A percentile compares a stretch with the other conserved stretches of the same genome.
Conservation (phyloP, 2,797 vertebrate genomes). For the Phrynocephalus vlangalii region DNA sequence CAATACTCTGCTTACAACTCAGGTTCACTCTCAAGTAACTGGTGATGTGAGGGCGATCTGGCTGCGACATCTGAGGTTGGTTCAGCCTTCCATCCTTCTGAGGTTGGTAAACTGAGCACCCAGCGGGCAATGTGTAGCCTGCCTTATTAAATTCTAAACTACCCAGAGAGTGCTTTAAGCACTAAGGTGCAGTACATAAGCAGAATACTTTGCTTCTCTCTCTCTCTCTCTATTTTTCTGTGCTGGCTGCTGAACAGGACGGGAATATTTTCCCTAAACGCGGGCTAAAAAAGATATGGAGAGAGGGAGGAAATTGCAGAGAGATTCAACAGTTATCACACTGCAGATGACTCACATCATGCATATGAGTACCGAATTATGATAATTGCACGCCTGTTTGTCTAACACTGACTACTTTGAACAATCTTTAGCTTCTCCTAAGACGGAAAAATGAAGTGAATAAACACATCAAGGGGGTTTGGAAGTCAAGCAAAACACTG, state of each 20-base stretch:
- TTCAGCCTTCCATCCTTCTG: too few species aligned
- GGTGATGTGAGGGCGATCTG: too few species aligned
- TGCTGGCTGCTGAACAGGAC: neutral
- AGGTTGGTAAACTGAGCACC: too few species aligned
- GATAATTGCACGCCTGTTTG: conserved; percentile 26
- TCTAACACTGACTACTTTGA: conserved; percentile 25
- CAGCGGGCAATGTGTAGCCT: too few species aligned
- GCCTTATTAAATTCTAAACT: too few species aligned
- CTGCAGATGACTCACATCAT: conserved; percentile 18
- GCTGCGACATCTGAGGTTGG: too few species aligned
- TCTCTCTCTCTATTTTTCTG: neutral
- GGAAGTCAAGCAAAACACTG: conserved; percentile 11
- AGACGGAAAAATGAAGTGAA: conserved; percentile 21
- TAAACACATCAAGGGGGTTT: conserved; percentile 19
- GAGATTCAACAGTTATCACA: neutral
- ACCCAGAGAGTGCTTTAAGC: too few species aligned
- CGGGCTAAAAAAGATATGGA: neutral
- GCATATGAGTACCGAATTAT: conserved; percentile 9
- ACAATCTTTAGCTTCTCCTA: conserved; percentile 16
- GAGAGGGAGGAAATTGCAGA: neutral
- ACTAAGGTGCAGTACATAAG: too few species aligned
- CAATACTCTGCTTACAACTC: too few species aligned
- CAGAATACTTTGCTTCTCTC: too few species aligned
- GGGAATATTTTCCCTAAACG: neutral
- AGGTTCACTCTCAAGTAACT: too few species aligned